Base-by-base conservation (phyloP, 2,797 vertebrate species). In the Etheostoma perlongum region DNA sequence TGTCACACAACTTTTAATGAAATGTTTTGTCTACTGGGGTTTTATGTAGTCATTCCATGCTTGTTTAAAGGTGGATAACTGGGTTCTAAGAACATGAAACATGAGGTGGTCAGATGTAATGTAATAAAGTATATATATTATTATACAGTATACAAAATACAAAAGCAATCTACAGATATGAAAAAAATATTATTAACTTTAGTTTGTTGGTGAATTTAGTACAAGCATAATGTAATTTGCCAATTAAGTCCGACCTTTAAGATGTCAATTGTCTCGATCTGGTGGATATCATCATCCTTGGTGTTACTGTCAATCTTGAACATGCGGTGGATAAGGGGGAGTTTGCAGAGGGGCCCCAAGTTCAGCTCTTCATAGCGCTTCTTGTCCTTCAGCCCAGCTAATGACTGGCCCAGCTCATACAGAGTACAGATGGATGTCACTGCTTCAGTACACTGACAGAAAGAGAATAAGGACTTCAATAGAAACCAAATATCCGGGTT, bases 341-440 rank as follows among this genome's bases (percentile, higher is more conserved):
- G 83, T 77, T 95, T 95, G 91, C 95, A 96, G 58, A 96, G 94
- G 1, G 95, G 95, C 18, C 95, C 95, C 27, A 96, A 83, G 80
- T 93, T 90, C 46, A 96, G 92, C 79, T 96, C 95, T 40, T 96
- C 94, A 13, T 93, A 96, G 44, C 47, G 91, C 66, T 93, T 95
- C 90, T 95, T 96, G 91, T 94, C 85, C 88, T 96, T 95, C 46
- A 96, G 90, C 16, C 82, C 85, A 0, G 95, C 95, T 72, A 96
- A 83, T 1, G 91, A 82, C 61, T 93, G 93, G 47, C 93, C 93
- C 61, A 96, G 74, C 90, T 96, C 95, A 4, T 96, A 95, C 66
- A 96, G 87, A 2, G 95, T 96, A 64, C 91, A 94, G 61, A 96
- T 77, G 33, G 90, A 88, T 1, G 87, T 77, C 63, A 87, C 82